phyloP scores from a whole-genome alignment of 2,888 invertebrate genomes.

The Laothoe populi region DNA sequence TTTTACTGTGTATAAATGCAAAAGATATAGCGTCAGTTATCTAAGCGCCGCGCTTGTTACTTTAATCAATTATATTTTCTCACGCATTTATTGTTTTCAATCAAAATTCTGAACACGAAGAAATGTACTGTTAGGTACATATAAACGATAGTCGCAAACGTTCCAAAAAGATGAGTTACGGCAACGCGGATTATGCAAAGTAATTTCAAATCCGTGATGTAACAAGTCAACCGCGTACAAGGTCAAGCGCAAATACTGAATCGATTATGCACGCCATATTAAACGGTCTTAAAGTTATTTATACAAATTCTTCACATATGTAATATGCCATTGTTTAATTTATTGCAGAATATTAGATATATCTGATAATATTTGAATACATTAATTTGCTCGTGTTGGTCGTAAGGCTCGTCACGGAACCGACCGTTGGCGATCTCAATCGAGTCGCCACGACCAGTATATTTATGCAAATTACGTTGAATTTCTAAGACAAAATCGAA shows the following conservation, averaged over 20 bases:
- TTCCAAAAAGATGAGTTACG: slow-evolving; percentile 23
- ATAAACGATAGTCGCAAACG: slow-evolving; percentile 7
- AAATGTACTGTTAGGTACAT: slow-evolving; percentile 32
- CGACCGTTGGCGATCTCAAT: slow-evolving; percentile 57
- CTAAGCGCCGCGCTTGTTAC: slow-evolving; percentile 8
- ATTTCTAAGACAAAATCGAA: slow-evolving; percentile 50
- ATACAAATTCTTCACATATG: slow-evolving; percentile 38
- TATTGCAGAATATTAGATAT: slow-evolving; percentile 32
- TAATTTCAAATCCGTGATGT: slow-evolving; percentile 46
- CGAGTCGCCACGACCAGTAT: slow-evolving; percentile 53
- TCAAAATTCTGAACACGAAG: slow-evolving; percentile 13
- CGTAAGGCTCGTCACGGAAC: slow-evolving; percentile 40
- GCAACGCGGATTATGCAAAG: slow-evolving; percentile 15
- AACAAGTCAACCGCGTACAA: slow-evolving; percentile 50
- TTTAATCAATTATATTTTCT: slow-evolving; percentile 16
- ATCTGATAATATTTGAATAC: slow-evolving; percentile 44
- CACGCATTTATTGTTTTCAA: slow-evolving; percentile 29
- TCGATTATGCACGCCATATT: slow-evolving; percentile 53
- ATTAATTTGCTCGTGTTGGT: slow-evolving; percentile 37
- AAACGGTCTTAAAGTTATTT: slow-evolving; percentile 41
- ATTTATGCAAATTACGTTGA: slow-evolving; percentile 64
- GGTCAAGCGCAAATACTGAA: slow-evolving; percentile 64
- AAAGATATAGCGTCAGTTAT: slow-evolving; percentile 8
- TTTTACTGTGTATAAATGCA: neutral
- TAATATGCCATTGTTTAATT: slow-evolving; percentile 39